phyloP scores from a whole-genome alignment of 2,888 invertebrate species.

The Poecilobothrus nobilitatus region DNA sequence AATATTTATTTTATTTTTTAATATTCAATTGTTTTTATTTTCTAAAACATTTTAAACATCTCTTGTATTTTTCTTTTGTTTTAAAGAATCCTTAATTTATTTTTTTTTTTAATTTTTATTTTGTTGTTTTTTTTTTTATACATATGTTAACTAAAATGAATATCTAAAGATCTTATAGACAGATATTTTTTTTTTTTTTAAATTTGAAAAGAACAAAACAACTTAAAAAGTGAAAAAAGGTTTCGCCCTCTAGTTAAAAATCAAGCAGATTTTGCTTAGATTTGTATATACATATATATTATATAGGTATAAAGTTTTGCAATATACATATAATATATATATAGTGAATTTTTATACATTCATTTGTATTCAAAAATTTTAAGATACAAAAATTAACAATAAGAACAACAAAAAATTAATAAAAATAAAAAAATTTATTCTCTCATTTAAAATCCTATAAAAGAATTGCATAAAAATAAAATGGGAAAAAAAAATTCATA shows the following conservation, averaged over 20 bases:
- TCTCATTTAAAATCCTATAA: background rate
- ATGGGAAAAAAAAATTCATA: background rate
- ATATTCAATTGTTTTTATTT: too few relatives aligned
- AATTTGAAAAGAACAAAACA: background rate
- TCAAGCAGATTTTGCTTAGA: background rate
- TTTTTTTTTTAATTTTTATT: background rate
- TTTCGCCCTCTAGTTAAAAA: conserved; percentile 21
- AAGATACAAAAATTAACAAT: background rate
- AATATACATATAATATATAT: background rate
- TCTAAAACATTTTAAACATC: too few relatives aligned
- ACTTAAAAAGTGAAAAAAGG: conserved; percentile 20
- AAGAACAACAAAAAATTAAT: background rate
- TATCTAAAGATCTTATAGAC: background rate
- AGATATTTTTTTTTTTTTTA: background rate
- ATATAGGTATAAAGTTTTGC: background rate
- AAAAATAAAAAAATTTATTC: background rate
- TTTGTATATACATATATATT: background rate
- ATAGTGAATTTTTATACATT: background rate
- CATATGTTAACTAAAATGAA: background rate
- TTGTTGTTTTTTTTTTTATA: background rate
- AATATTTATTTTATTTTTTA: too few relatives aligned
- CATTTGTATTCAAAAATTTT: background rate
- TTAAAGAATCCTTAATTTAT: background rate
- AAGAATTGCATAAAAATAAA: background rate
- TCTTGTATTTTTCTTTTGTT: too few relatives aligned